Conservation (phyloP, 2,113 vertebrate species). For the Dasyurus viverrinus region DNA sequence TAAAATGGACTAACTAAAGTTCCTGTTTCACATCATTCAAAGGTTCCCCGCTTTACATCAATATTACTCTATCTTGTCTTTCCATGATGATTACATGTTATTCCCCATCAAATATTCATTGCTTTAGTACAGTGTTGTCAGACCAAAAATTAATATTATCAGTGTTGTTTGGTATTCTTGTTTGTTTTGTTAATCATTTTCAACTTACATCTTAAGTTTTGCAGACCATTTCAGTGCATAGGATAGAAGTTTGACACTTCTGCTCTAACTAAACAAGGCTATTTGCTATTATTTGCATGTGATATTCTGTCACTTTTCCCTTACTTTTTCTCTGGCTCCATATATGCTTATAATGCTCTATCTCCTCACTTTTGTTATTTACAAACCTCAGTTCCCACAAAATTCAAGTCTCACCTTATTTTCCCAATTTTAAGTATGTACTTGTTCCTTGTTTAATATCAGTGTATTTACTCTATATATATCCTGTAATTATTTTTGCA, state of each 20-base stretch:
- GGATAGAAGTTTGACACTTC: background rate
- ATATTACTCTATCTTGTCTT: too few species aligned
- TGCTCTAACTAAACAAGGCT: background rate
- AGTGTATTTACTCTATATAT: background rate
- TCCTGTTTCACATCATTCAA: too few species aligned
- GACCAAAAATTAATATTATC: background rate
- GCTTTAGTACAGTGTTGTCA: background rate
- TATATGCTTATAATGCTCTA: background rate
- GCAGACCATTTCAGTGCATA: background rate
- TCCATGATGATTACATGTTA: background rate
- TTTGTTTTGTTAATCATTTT: background rate
- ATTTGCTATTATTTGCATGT: background rate
- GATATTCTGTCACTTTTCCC: background rate
- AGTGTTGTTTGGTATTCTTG: background rate
- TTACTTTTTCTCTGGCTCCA: background rate
- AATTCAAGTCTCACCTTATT: background rate
- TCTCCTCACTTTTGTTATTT: background rate
- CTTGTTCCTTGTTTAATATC: background rate
- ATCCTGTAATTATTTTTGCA: background rate
- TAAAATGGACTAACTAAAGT: too few species aligned
- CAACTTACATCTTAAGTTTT: background rate
- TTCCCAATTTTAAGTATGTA: background rate
- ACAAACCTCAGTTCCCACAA: background rate
- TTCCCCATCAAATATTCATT: background rate
- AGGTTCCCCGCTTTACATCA: too few species aligned